phyloP scores from a whole-genome alignment of 1,140 invertebrate genomes.

The Solenopsis fugax region DNA sequence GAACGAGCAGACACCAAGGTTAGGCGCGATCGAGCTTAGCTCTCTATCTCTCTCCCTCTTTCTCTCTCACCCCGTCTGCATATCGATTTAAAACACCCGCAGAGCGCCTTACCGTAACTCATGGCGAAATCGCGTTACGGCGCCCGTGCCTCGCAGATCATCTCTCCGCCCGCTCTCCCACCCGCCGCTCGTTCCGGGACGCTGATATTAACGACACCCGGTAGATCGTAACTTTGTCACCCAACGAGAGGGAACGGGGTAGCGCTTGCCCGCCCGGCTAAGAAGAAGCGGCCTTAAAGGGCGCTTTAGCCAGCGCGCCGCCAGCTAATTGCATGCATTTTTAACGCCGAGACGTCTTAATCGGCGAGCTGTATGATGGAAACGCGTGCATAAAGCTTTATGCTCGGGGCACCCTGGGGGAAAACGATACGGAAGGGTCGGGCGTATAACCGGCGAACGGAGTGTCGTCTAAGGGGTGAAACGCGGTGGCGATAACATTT shows the following conservation, averaged over 20 bases:
- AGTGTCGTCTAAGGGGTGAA: slow-evolving; percentile 57
- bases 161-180: slow-evolving; percentile 52
- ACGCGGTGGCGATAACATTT: slow-evolving; percentile 53
- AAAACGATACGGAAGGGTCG: slow-evolving; percentile 53
- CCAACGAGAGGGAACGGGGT: slow-evolving; percentile 66
- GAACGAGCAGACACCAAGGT: slow-evolving; percentile 76
- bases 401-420: slow-evolving; percentile 67
- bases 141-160: slow-evolving; percentile 76
- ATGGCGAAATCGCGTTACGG: slow-evolving; percentile 76
- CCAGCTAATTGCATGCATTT: slow-evolving; percentile 82
- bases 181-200: slow-evolving; percentile 38
- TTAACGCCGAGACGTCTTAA: slow-evolving; percentile 80
- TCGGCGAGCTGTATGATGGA: slow-evolving; percentile 79
- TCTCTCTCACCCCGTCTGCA: slow-evolving; percentile 38
- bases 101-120: slow-evolving; percentile 71
- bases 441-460: background rate
- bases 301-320: slow-evolving; percentile 57
- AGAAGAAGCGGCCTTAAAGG: slow-evolving; percentile 69
- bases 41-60: slow-evolving; percentile 24
- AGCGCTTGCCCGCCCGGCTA: slow-evolving; percentile 38
- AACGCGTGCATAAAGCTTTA: slow-evolving; percentile 77
- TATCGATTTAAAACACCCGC: slow-evolving; percentile 74
- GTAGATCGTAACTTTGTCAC: slow-evolving; percentile 83
- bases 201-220: slow-evolving; percentile 82
- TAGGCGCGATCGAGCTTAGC: slow-evolving; percentile 61